A percentile compares a stretch with the other conserved stretches of the same genome.
These are phyloP conservation scores for Drosophila pseudotalamancana DNA, from an alignment of 2,888 invertebrate species.

Conservation along the genomic window DNA sequence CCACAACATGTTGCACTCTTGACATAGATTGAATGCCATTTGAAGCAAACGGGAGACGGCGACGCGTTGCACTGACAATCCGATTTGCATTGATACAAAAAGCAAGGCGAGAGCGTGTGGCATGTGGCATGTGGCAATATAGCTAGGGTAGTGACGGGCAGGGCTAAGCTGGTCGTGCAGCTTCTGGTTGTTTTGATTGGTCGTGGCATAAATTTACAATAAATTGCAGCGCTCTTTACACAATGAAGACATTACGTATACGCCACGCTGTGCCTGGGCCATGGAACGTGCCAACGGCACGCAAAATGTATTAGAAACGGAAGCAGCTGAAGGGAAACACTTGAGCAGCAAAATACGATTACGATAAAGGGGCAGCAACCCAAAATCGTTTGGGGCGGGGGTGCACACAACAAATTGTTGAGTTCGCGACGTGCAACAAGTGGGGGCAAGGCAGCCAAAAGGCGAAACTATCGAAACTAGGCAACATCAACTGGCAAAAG, in stretches of 20 bases:
- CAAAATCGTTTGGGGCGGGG: conserved; percentile 22
- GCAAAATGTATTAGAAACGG: conserved; percentile 76
- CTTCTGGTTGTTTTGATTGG: conserved; percentile 60
- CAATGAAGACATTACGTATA: conserved; percentile 78
- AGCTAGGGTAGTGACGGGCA: not conserved
- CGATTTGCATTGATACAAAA: conserved; percentile 53
- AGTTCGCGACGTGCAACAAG: conserved; percentile 64
- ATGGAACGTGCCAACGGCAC: conserved; percentile 56
- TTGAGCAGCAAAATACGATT: conserved; percentile 73
- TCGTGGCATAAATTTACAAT: conserved; percentile 64
- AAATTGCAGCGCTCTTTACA: conserved; percentile 62
- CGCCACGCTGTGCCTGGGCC: conserved; percentile 51
- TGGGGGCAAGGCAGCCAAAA: conserved; percentile 28
- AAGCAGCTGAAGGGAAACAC: conserved; percentile 74
- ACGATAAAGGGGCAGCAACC: conserved; percentile 47
- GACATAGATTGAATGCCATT: conserved; percentile 54
- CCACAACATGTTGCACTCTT: conserved; percentile 27
- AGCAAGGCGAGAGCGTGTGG: not conserved
- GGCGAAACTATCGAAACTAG: conserved; percentile 68
- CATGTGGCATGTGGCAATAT: not conserved
- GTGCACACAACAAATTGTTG: conserved; percentile 63
- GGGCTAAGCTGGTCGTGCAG: conserved; percentile 24
- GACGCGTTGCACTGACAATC: conserved; percentile 48
- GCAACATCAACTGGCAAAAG: conserved; percentile 25
- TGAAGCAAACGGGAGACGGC: not conserved